Evolutionary conservation across 2,888 invertebrate species (phyloP).

Genomic region (Trypoxylon attenuatum): DNA sequence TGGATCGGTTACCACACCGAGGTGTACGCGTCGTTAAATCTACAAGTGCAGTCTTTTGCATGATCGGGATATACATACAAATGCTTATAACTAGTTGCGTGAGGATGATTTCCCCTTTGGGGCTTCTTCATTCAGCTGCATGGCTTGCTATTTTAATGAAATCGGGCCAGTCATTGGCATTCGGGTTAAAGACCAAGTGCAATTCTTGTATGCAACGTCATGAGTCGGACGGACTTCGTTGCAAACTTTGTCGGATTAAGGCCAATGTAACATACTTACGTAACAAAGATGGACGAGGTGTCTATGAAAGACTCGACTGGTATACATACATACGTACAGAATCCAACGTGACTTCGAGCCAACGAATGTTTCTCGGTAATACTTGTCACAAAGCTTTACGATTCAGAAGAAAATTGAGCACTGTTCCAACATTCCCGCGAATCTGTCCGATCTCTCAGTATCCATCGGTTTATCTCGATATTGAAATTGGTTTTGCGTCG

Average conservation of each 20-base stretch:
- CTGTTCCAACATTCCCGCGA: neutral
- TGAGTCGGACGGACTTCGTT: constrained; percentile 30
- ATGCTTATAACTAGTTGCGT: too few species aligned
- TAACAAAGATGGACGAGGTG: constrained; percentile 42
- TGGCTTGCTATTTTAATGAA: constrained; percentile 15
- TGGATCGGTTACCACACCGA: too few species aligned
- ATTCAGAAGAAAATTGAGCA: constrained; percentile 18
- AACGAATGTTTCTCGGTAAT: constrained; percentile 17
- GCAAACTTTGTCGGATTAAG: constrained; percentile 44
- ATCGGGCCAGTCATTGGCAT: constrained; percentile 45
- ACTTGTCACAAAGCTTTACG: constrained; percentile 15
- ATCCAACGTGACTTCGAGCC: constrained; percentile 1
- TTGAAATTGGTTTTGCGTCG: too few species aligned
- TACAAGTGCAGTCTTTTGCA: too few species aligned
- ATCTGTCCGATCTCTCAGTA: constrained; percentile 17
- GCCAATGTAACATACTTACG: constrained; percentile 38
- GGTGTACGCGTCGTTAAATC: too few species aligned
- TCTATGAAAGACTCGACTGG: neutral
- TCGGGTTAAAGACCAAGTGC: constrained; percentile 44
- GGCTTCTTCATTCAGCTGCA: too few species aligned
- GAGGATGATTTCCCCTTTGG: too few species aligned
- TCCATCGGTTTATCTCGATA: too few species aligned
- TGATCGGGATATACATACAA: too few species aligned
- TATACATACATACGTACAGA: constrained; percentile 5
- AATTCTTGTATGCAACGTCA: constrained; percentile 31